Conservation (phyloP, 2,797 vertebrate genomes). For the Sebastiscus albofasciatus region DNA sequence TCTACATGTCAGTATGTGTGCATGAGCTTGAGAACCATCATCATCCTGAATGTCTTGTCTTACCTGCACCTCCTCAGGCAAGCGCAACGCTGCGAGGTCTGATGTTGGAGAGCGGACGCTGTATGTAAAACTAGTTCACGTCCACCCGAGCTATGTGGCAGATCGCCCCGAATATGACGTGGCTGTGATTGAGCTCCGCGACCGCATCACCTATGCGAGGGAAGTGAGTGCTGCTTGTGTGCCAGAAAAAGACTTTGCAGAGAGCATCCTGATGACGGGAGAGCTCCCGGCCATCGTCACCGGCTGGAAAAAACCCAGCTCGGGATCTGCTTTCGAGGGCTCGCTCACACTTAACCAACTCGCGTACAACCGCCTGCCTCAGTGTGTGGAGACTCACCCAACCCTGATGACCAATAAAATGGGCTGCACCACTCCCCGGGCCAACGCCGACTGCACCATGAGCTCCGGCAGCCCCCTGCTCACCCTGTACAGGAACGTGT, state of each 20-base stretch:
- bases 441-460: conserved; percentile 77
- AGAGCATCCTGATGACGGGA: conserved; percentile 72
- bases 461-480: conserved; percentile 81
- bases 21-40: neutral
- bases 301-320: conserved; percentile 71
- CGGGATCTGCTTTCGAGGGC: conserved; percentile 37
- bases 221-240: conserved; percentile 70
- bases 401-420: conserved; percentile 81
- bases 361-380: conserved; percentile 64
- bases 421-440: conserved; percentile 73
- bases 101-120: conserved; percentile 59
- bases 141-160: conserved; percentile 71
- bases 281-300: conserved; percentile 66
- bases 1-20: neutral
- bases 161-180: conserved; percentile 77
- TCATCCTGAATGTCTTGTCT: neutral
- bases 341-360: conserved; percentile 75
- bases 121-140: conserved; percentile 43
- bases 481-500: conserved; percentile 76
- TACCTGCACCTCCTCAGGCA: conserved; percentile 67
- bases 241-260: conserved; percentile 83
- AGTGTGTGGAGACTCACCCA: conserved; percentile 68
- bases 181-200: conserved; percentile 78
- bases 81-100: neutral
- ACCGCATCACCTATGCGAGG: conserved; percentile 65